Evolutionary conservation across 2,888 invertebrate species (phyloP), one percentile per base, ranked within the genome.

Genomic region (Lypha dubia): DNA sequence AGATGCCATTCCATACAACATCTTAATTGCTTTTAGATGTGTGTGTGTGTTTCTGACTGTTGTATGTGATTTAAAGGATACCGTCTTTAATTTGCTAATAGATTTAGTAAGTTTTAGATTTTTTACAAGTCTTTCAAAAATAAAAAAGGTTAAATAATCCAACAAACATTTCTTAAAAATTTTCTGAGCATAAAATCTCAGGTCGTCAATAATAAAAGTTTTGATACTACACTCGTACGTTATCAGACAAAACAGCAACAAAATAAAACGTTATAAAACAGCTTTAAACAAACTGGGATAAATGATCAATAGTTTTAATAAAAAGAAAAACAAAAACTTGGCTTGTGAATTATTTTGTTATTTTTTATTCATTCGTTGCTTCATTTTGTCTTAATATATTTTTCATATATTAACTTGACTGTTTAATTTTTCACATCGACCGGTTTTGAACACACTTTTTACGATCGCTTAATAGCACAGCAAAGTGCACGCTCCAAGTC

Each of bases 221-320:
- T 58, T 22, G 8, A 3, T 8, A 4, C 1, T 15, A 15, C 15
- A 7, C n/a, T 51, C 62, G 51, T 35, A 32, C 1, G 6, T 28
- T 58, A 9, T 17, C 0, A 20, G 11, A 17, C 3, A 20, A 71
- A 63, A 32, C 7, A 51, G 3, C 22, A 70, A 44, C 17, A 53
- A 44, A 28, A 15, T 17, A 32, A 62, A 51, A 20, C 24, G n/a
- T n/a, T n/a, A 51, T 51, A 58, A 60, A 79, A 41, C 17, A 20
- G 28, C 32, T 63, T 51, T 49, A 62, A 65, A 32, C 24, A 32
- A 77, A 74, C 63, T 13, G 74, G 65, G 62, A 79, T 79, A 79
- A 75, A 83, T 75, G 70, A 84, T 79, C 60, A 62, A 84, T 79
- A 44, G 35, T 32, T 71, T 75, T 68, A 53, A 22, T 22, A 41